These are phyloP conservation scores for Setophaga kirtlandii DNA, from an alignment of 2,113 vertebrate genomes.

Conservation along the genomic window DNA sequence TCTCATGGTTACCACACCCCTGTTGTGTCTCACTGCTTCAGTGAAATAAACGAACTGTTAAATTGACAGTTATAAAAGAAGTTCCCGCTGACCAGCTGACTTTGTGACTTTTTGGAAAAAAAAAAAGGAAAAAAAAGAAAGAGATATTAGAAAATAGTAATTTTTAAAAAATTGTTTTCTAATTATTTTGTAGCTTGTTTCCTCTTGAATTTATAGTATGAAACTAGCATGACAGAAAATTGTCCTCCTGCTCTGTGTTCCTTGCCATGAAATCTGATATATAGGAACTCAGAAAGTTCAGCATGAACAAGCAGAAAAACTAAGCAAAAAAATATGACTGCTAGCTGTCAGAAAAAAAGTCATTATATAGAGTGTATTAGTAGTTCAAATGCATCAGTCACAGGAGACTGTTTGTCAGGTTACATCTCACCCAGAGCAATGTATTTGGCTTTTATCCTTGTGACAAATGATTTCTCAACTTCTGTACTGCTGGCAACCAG, in stretches of 20 bases:
- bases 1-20: slow-evolving; percentile 68
- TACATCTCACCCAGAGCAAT: slow-evolving; percentile 55
- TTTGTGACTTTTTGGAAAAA: background rate
- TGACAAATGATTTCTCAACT: slow-evolving; percentile 69
- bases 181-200: background rate
- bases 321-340: slow-evolving; percentile 36
- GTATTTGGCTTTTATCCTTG: slow-evolving; percentile 66
- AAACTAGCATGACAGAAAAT: background rate
- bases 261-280: background rate
- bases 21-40: slow-evolving; percentile 64
- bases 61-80: slow-evolving; percentile 70
- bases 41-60: slow-evolving; percentile 70
- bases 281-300: background rate
- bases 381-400: slow-evolving; percentile 66
- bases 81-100: slow-evolving; percentile 51
- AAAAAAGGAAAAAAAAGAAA: background rate
- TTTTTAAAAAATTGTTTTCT: background rate
- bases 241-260: background rate
- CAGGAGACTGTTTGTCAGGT: slow-evolving; percentile 67
- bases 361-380: slow-evolving; percentile 47
- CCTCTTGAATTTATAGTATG: background rate
- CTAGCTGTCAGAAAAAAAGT: slow-evolving; percentile 60
- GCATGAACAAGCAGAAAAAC: slow-evolving; percentile 57
- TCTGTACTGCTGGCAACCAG: slow-evolving; percentile 1
- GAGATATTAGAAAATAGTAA: background rate